A percentile compares a stretch with the other conserved stretches of the same genome.
Evolutionary conservation across 2,113 vertebrate genomes (phyloP).

Genomic region (Serinus canaria): DNA sequence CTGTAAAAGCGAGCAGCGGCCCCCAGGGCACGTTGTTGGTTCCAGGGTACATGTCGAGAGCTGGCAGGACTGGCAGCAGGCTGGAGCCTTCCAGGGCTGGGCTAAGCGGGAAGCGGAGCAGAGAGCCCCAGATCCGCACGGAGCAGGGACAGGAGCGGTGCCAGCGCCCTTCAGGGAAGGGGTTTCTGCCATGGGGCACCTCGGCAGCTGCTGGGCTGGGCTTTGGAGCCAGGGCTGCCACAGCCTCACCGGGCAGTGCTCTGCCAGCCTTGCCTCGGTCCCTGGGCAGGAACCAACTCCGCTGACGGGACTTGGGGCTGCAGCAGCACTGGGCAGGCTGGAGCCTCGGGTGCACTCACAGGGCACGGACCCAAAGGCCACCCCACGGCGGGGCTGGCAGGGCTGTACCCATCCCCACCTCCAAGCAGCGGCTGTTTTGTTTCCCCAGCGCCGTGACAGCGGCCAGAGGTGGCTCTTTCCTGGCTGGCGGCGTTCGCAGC

Average conservation of each 20-base stretch:
- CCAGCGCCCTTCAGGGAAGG: not conserved
- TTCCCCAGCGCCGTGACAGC: not conserved
- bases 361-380: not conserved
- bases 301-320: fast-evolving
- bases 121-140: fast-evolving
- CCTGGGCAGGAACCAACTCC: not conserved
- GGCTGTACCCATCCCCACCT: not conserved
- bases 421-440: not conserved
- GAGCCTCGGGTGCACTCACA: fast-evolving
- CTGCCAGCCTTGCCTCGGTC: fast-evolving
- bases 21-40: not conserved
- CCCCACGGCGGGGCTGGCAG: not conserved
- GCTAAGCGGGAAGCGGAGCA: not conserved
- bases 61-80: not conserved
- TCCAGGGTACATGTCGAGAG: fast-evolving
- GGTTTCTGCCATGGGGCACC: not conserved
- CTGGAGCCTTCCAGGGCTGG: not conserved
- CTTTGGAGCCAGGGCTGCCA: fast-evolving
- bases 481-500: not conserved
- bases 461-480: not conserved
- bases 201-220: not conserved
- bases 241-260: not conserved
- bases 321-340: fast-evolving
- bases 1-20: not conserved
- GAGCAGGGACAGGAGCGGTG: not conserved